Conservation (phyloP, 2,797 vertebrate species). For the Sphenodon punctatus region DNA sequence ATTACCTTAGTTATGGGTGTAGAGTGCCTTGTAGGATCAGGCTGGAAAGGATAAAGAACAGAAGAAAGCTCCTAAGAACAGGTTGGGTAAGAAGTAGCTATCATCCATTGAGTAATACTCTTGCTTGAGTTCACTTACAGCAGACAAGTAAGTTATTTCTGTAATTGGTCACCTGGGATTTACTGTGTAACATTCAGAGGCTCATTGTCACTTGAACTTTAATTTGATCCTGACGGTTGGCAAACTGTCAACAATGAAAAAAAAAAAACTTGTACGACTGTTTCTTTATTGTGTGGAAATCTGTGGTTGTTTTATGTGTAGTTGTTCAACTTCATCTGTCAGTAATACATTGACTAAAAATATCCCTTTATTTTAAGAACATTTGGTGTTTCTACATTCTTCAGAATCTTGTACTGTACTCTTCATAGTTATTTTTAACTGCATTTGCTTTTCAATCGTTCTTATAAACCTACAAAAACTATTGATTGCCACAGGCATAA, state of each 20-base stretch:
- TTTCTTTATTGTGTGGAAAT: constrained; percentile 14
- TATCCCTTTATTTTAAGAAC: constrained; percentile 56
- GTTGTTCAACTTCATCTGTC: constrained; percentile 31
- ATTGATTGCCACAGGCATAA: constrained; percentile 25
- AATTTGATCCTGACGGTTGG: constrained; percentile 48
- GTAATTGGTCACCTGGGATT: constrained; percentile 38
- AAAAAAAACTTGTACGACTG: neutral
- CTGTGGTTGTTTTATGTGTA: neutral
- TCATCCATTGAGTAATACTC: neutral
- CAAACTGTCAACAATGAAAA: constrained; percentile 16
- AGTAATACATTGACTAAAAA: constrained; percentile 46
- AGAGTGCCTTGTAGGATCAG: neutral
- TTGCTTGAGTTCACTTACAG: constrained; percentile 9
- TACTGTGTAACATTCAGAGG: constrained; percentile 47
- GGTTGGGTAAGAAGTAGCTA: neutral
- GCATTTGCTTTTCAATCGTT: constrained; percentile 7
- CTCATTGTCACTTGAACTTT: constrained; percentile 23
- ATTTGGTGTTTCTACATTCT: constrained; percentile 48
- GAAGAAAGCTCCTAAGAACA: neutral
- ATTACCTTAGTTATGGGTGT: neutral
- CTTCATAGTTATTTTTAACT: constrained; percentile 45
- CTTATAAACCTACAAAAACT: neutral
- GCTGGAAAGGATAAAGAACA: neutral
- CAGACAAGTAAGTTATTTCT: constrained; percentile 46
- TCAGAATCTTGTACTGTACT: constrained; percentile 46